Base-by-base conservation (phyloP, 2,113 vertebrate species). In the Tachuris rubrigastra region DNA sequence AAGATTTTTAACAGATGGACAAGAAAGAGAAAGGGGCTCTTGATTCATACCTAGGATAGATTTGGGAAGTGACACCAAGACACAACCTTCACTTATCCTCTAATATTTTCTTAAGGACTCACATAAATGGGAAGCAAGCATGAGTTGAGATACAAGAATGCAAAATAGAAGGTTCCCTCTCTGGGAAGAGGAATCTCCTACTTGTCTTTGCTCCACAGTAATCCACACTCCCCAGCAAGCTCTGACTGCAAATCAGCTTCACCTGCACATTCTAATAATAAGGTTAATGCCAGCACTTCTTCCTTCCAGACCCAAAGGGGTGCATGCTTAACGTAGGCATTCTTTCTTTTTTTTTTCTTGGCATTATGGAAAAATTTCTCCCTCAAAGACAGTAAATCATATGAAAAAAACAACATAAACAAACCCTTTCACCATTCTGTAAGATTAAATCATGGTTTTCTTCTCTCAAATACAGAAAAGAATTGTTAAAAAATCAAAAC, bases 1-100 rank as follows among this genome's bases (percentile, higher is more conserved):
- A 73, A 84, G 35, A 60, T 72, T 92, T 91, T 91, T 78, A 89
- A 85, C 58, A 85, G 39, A 68, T 46, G 65, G 71, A 13, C 30
- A 69, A 88, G 62, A 81, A 89, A 86, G 31, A 37, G 52, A 69
- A 52, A 10, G 37, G 52, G 39, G 9, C 8, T 87, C 33, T 93
- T 67, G 39, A 68, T 84, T 72, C 44, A 78, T 52, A 58, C 35
- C 33, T 37, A 31, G 24, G 33, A 47, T n/a, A 77, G 65, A 55
- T 88, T 86, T 73, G 76, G 47, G 63, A 83, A 73, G 59, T 4
- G 3, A 76, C 35, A 86, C 5, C 8, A 77, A 85, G 83, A 58
- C 22, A 66, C 15, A 80, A 3, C 24, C 39, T 90, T 91, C 69
- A 68, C 19, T 79, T 78, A 71, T 10, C 20, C 27, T 39, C 37